Evolutionary conservation across 2,797 vertebrate genomes (phyloP).

Genomic region (Acanthis flammea): DNA sequence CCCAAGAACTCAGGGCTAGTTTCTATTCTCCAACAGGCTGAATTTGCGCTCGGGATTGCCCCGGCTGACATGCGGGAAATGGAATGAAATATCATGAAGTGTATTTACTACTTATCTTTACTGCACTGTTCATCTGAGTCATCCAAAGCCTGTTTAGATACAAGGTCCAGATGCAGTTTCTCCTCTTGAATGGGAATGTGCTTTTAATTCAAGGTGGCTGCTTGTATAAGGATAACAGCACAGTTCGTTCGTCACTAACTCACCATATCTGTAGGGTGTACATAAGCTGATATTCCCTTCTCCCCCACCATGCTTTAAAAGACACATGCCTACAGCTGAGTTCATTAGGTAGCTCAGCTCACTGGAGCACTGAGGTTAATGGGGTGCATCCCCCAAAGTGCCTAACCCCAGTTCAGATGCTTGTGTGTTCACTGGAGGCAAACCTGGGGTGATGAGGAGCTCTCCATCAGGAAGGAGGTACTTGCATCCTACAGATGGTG

Average conservation of each 20-base stretch:
- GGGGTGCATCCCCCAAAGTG: background rate
- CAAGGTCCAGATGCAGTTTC: background rate
- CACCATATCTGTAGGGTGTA: background rate
- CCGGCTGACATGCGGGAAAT: accelerated
- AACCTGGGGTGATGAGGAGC: background rate
- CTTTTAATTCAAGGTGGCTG: background rate
- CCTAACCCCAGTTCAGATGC: background rate
- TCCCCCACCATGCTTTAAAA: background rate
- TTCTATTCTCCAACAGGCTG: background rate
- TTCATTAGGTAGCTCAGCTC: background rate
- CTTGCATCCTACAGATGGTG: background rate
- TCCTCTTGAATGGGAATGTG: background rate
- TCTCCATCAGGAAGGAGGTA: background rate
- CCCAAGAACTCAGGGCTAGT: background rate
- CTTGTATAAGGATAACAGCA: background rate
- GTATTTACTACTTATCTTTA: background rate
- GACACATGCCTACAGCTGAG: background rate
- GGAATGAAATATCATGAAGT: background rate
- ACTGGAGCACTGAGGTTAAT: background rate
- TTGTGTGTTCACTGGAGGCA: background rate
- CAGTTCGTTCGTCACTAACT: background rate
- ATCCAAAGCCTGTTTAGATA: background rate
- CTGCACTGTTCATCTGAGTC: background rate
- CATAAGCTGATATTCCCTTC: background rate
- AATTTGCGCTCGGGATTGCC: background rate